phyloP scores from a whole-genome alignment of 2,113 vertebrate species.

The Girardinichthys multiradiatus region DNA sequence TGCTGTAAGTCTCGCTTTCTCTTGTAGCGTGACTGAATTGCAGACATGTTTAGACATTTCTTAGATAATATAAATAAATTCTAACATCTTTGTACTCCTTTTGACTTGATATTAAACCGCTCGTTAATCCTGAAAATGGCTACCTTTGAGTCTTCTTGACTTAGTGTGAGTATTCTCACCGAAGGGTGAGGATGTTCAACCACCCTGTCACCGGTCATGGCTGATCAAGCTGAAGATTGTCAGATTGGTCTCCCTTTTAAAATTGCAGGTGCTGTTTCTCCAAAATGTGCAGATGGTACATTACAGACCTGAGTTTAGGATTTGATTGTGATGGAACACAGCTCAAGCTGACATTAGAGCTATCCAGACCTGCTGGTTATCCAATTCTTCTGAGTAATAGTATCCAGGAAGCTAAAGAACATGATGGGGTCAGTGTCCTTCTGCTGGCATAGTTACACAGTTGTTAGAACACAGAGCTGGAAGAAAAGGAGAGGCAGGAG shows the following conservation, averaged over 20 bases:
- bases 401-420: constrained; percentile 53
- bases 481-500: constrained; percentile 47
- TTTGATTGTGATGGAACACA: not conserved
- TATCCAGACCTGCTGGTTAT: constrained; percentile 37
- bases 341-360: constrained; percentile 9
- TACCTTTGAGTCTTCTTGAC: too few species aligned
- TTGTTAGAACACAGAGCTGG: constrained; percentile 32
- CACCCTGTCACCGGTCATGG: too few species aligned
- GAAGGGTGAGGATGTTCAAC: too few species aligned
- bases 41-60: not conserved
- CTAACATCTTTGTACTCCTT: too few species aligned
- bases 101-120: too few species aligned
- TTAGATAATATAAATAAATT: not conserved
- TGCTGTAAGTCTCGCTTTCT: not conserved
- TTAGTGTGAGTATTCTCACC: too few species aligned
- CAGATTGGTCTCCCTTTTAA: constrained; percentile 9
- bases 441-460: constrained; percentile 35
- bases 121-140: too few species aligned
- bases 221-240: too few species aligned
- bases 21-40: too few species aligned
- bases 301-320: not conserved
- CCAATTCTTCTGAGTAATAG: constrained; percentile 50
- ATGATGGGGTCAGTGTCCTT: constrained; percentile 52
- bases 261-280: constrained; percentile 22
- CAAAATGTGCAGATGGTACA: constrained; percentile 28